Evolutionary conservation across 2,113 vertebrate genomes (phyloP), one percentile per base, ranked within the genome.

Genomic region (Castor canadensis): DNA sequence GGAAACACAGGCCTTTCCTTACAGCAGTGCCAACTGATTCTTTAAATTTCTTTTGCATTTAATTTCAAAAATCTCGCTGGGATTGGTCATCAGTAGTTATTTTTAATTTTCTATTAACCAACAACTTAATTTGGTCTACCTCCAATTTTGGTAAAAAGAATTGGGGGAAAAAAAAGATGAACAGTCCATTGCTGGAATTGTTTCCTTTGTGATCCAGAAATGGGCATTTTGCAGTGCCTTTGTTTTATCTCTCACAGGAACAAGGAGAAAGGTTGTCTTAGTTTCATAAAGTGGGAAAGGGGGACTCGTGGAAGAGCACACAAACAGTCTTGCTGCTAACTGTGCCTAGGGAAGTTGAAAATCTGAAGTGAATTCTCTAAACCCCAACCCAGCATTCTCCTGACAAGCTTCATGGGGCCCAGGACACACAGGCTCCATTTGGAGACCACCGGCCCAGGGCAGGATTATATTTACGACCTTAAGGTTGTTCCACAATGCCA

Each of bases 321-420:
- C 3, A 0, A 24, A 0, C 0, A 58, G 6, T 15, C 45, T 79
- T 52, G 17, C 38, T 76, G 30, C 5, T 28, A 13, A 38, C 16
- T 35, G 10, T 13, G 8, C 3, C 0, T 0, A 9, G 24, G 45
- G 13, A 22, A 67, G 35, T 2, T 17, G 5, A 30, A 43, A 8
- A 12, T 38, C 45, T 43, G 17, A 16, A 77, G 11, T 15, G n/a
- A 35, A 4, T 38, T 47, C 32, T 47, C 64, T 80, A 11, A 38
- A 38, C 45, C 67, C 35, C 58, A n/a, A 11, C 1, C 2, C 9
- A 22, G 19, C 0, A 0, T 60, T 20, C 16, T 30, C 56, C 28
- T 17, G 16, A 17, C 8, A 58, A 76, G 38, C 47, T 75, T 38
- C 49, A 0, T 1, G 13, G 16, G 54, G 32, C 11, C 13, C 64